Base-by-base conservation (phyloP, 1,140 invertebrate species). In the Colletes gigas region DNA sequence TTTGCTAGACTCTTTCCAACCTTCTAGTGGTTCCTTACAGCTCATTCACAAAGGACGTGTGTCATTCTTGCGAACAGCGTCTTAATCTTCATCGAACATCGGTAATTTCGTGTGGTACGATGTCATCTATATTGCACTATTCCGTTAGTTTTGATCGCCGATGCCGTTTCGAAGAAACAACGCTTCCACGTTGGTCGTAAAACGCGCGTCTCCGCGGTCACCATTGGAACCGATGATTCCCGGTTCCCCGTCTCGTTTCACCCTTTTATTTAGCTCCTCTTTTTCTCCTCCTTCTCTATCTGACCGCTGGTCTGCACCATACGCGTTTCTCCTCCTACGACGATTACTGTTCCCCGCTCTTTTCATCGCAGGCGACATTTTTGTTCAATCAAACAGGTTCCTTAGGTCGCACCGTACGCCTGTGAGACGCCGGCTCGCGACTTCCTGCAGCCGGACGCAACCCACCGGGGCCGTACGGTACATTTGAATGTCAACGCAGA, bases 381-480 rank as follows among this genome's bases (percentile, higher is more conserved):
- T 86, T 86, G 85, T 75, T 85, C 80, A 83, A 87, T 87, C 85
- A 77, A 87, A 87, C 85, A 85, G 85, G 85, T 86, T 86, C 60
- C 81, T 50, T 44, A 19, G 59, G 21, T 12, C n/a, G 65, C 14
- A 3, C 44, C 54, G 52, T 55, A 59, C 57, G 71, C 54, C 71
- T 77, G 57, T 55, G 77, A 65, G 75, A 66, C 82, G 63, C 78
- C 78, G 73, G 57, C 71, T 84, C 83, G 59, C 78, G 63, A 84
- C 84, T 85, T 82, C 84, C 84, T 84, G 79, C 65, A 84, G 66
- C 54, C 74, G 60, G 47, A 65, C 55, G 47, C 60, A 66, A 66
- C 79, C 60, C 75, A 21, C 59, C 54, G 62, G 69, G 44, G 52
- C 75, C 81, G 66, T 82, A 86, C 84, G 84, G 80, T 83, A 85